A percentile compares a stretch with the other conserved stretches of the same genome.
Conservation (phyloP, 2,797 vertebrate species). For the Semaprochilodus insignis region DNA sequence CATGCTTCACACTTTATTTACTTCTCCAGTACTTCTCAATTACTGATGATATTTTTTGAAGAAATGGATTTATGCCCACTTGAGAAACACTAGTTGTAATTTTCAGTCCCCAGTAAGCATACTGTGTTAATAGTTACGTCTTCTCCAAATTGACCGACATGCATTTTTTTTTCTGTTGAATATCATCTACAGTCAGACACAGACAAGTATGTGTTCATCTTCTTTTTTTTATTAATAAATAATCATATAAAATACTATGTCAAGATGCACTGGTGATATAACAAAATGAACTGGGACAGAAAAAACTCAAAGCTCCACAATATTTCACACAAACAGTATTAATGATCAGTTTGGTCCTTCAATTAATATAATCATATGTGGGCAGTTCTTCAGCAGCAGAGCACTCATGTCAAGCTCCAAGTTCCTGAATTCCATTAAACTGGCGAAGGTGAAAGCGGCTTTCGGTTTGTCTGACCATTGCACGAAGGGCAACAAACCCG, state of each 20-base stretch:
- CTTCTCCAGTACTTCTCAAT: too few relatives aligned
- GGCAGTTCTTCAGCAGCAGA: neutral
- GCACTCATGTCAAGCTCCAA: slow-evolving; percentile 15
- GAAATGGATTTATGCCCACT: neutral
- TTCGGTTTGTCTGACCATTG: slow-evolving; percentile 89
- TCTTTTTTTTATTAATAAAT: neutral
- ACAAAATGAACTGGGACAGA: neutral
- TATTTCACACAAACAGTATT: neutral
- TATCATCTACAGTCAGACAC: neutral
- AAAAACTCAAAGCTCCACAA: neutral
- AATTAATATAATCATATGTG: neutral
- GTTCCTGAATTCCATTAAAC: slow-evolving; percentile 77
- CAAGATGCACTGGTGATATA: neutral
- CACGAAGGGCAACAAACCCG: slow-evolving; percentile 85
- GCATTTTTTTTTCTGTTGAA: neutral
- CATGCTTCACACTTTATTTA: neutral
- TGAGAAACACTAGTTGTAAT: neutral
- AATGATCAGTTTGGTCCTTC: neutral
- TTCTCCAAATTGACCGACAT: neutral
- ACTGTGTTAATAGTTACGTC: neutral
- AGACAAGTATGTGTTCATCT: neutral
- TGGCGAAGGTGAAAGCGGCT: slow-evolving; percentile 86
- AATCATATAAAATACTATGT: neutral
- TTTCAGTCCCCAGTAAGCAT: neutral
- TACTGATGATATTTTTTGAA: neutral